Base-by-base conservation (phyloP, 2,797 vertebrate genomes). In the Pteropus rufus region DNA sequence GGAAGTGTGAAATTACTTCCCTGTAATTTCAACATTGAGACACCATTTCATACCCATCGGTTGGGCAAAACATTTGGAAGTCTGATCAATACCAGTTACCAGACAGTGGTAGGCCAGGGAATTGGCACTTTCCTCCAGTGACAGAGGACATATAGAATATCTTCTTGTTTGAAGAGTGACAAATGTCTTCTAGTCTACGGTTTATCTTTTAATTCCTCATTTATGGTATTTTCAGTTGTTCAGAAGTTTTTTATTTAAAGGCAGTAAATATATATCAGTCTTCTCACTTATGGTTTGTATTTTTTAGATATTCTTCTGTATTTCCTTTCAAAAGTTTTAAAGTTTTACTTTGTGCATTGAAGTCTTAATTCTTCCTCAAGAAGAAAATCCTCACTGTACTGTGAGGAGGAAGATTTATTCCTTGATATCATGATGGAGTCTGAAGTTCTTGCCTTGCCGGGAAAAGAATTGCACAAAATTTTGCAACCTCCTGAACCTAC, bases 281-380 rank as follows among this genome's bases (percentile, higher is more conserved):
- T 87, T 80, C 8, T 84, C 39, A 81, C 58, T 79, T 62, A 24
- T 58, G 69, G 10, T 88, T 29, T 88, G 7, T 76, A 4, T 56
- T 41, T 91, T 83, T 54, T 49, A 73, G 26, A 31, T 58, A 34
- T 18, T 21, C 29, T 73, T 73, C 16, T 41, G 19, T 24, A 46
- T 72, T 52, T 73, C 23, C 41, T 86, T 60, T 26, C 75, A 46
- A 60, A 70, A 69, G 39, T 87, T 79, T 39, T 80, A 39, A 58
- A 49, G 31, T 83, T 60, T 94, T 88, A 26, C 44, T 44, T 86
- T 92, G 92, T 62, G 64, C 36, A 49, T 83, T 93, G 80, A 81
- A 65, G 1, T 82, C 31, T 75, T 94, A 14, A 34, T 46, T 83
- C 58, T 94, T 89, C 16, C n/a, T 73, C n/a, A 80, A 93, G 75